These are phyloP conservation scores for Martes martes DNA, from an alignment of 2,113 vertebrate genomes.

Conservation along the genomic window DNA sequence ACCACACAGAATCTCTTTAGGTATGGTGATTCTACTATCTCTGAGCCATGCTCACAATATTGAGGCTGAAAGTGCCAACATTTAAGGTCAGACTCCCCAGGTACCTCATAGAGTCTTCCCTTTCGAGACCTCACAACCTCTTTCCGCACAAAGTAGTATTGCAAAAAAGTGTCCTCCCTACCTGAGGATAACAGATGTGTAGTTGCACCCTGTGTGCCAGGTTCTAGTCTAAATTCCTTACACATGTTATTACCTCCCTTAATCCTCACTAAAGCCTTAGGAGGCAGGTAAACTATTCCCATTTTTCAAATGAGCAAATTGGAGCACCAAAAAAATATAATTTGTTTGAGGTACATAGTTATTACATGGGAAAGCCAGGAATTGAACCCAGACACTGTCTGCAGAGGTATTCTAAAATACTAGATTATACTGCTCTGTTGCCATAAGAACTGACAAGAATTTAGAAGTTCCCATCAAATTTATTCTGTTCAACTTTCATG, in stretches of 20 bases:
- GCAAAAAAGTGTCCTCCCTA: not conserved
- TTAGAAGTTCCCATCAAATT: not conserved
- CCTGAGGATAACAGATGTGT: not conserved
- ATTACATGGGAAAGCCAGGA: not conserved
- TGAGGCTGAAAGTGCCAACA: rapidly evolving
- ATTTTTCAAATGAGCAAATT: constrained; percentile 27
- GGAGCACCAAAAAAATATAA: not conserved
- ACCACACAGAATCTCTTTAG: not conserved
- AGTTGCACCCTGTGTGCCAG: not conserved
- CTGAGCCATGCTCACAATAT: not conserved
- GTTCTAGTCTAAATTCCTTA: not conserved
- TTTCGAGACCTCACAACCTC: not conserved
- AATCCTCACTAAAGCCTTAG: not conserved
- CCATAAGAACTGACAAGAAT: not conserved
- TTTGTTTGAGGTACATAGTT: not conserved
- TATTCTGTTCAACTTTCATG: not conserved
- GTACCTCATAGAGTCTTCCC: not conserved
- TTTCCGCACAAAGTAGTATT: not conserved
- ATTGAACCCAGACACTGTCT: not conserved
- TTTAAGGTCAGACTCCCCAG: not conserved
- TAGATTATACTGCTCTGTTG: not conserved
- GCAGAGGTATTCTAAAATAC: not conserved
- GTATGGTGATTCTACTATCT: not conserved
- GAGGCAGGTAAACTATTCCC: not conserved
- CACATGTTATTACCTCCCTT: not conserved